phyloP scores from a whole-genome alignment of 1,140 invertebrate species.

The Trichonephila clavipes region DNA sequence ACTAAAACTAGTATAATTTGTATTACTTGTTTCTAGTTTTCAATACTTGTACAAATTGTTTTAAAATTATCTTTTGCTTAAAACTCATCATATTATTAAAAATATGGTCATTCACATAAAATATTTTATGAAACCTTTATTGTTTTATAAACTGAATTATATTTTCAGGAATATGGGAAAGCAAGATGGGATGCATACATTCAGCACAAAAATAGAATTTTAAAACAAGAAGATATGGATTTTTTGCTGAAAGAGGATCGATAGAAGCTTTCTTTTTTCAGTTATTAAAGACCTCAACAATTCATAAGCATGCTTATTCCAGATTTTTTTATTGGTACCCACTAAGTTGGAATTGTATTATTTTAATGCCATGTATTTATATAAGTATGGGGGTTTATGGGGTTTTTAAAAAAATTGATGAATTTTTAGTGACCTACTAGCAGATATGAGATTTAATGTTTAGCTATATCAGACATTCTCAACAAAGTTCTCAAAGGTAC shows the following conservation, averaged over 20 bases:
- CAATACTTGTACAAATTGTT: too few species aligned
- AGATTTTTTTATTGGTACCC: conserved; percentile 4
- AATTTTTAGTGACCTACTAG: neutral
- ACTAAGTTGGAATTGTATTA: neutral
- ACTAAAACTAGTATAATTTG: too few species aligned
- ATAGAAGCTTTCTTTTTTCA: neutral
- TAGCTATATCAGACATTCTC: too few species aligned
- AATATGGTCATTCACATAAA: too few species aligned
- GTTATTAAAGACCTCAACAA: neutral
- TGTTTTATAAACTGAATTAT: neutral
- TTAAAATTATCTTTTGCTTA: too few species aligned
- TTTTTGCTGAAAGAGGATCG: neutral
- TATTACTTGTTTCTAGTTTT: too few species aligned
- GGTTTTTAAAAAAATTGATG: neutral
- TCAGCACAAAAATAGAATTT: conserved; percentile 79
- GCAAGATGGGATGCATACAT: conserved; percentile 80
- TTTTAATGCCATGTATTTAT: neutral
- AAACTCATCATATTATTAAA: too few species aligned
- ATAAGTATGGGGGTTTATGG: neutral
- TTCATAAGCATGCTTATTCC: conserved; percentile 46
- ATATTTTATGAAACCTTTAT: too few species aligned
- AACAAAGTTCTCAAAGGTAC: neutral
- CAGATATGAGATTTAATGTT: neutral
- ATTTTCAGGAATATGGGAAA: conserved; percentile 81
- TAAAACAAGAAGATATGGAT: conserved; percentile 60